These are phyloP conservation scores for Cydia pomonella DNA, from an alignment of 1,140 invertebrate species.

Conservation along the genomic window DNA sequence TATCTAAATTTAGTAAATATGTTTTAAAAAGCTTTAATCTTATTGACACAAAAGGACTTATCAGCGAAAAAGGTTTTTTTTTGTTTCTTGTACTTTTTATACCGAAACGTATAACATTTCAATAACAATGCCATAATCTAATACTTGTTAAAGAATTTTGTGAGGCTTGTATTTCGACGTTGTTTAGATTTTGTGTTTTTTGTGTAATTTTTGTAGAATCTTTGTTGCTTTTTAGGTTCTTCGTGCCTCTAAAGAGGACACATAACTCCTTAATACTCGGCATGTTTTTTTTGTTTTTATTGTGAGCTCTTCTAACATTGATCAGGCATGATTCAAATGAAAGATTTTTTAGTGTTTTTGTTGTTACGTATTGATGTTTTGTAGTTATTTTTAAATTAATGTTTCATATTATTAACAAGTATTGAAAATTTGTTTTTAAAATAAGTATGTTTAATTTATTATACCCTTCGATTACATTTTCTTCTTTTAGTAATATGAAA, in stretches of 20 bases:
- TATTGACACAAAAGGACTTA: neutral
- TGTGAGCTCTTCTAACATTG: conserved; percentile 46
- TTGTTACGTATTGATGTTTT: conserved; percentile 14
- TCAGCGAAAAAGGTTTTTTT: neutral
- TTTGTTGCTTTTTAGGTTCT: conserved; percentile 11
- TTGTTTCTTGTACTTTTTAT: neutral
- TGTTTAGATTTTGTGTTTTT: conserved; percentile 8
- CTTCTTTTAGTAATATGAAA: neutral
- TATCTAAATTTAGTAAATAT: too few species aligned
- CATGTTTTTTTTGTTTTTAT: conserved; percentile 45
- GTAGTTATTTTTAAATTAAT: conserved; percentile 7
- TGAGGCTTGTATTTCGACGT: neutral
- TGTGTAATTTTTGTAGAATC: conserved; percentile 4
- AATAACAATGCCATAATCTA: neutral
- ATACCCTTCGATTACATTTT: neutral
- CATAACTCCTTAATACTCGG: conserved; percentile 39
- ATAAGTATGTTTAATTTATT: neutral
- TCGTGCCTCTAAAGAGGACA: neutral
- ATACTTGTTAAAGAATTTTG: neutral
- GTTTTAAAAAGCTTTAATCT: neutral
- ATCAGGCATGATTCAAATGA: conserved; percentile 43
- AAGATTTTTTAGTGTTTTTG: conserved; percentile 43
- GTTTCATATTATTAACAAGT: conserved; percentile 27
- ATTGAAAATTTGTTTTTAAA: neutral
- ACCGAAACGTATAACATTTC: too few species aligned